phyloP scores from a whole-genome alignment of 1,140 invertebrate genomes.

The Papilio machaon region DNA sequence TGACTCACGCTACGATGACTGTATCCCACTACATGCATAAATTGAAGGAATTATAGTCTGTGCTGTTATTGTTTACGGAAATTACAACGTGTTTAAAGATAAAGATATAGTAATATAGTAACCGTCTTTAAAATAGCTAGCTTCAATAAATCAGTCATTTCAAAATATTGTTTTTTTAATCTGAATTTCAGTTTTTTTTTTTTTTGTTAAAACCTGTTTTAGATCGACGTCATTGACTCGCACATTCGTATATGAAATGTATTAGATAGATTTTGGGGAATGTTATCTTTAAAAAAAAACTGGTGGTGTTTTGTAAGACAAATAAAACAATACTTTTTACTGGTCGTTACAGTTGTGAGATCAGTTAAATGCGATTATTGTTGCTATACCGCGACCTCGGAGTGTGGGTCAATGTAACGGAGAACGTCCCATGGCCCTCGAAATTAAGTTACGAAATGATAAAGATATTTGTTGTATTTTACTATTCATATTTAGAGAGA shows the following conservation, averaged over 20 bases:
- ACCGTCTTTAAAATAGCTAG: too few species aligned
- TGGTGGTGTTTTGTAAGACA: neutral
- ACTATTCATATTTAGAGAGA: neutral
- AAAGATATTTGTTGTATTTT: neutral
- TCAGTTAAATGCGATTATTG: neutral
- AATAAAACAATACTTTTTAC: neutral
- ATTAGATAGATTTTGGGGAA: too few species aligned
- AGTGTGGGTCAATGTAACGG: slow-evolving; percentile 13
- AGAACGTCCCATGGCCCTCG: neutral
- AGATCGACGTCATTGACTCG: neutral
- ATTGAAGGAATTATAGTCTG: neutral
- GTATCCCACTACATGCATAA: neutral
- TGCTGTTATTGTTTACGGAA: neutral
- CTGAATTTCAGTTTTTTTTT: too few species aligned
- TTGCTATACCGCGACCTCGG: neutral
- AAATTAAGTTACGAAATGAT: neutral
- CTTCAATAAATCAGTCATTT: too few species aligned
- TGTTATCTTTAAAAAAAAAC: neutral
- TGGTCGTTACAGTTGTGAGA: neutral
- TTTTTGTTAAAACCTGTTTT: too few species aligned
- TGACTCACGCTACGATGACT: neutral
- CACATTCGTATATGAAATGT: neutral
- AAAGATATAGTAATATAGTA: too few species aligned
- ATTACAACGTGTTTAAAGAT: neutral
- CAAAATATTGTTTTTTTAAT: too few species aligned